These are phyloP conservation scores for Mesaphorura yosii DNA, from an alignment of 1,140 invertebrate genomes.

Conservation along the genomic window DNA sequence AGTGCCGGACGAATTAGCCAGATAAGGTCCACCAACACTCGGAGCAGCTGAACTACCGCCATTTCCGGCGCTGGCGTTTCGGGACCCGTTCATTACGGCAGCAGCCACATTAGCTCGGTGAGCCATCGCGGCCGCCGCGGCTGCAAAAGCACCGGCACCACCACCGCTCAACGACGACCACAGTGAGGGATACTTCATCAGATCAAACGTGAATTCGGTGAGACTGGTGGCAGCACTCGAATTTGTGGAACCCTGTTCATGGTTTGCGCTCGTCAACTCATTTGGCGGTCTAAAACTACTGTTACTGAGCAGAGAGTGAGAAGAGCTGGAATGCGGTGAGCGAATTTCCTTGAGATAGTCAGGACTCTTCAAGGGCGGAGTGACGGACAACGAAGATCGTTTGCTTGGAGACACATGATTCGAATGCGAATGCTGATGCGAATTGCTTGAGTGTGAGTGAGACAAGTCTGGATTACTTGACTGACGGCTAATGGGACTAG, in stretches of 20 bases:
- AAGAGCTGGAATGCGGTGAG: too few relatives aligned
- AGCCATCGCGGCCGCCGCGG: background rate
- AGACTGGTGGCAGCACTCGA: background rate
- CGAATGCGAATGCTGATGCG: slow-evolving; percentile 1
- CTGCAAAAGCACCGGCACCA: background rate
- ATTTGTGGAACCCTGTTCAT: background rate
- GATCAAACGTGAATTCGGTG: slow-evolving; percentile 21
- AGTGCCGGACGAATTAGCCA: background rate
- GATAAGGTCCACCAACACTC: background rate
- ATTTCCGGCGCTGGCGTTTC: background rate
- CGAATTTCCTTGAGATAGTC: background rate
- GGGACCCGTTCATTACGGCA: background rate
- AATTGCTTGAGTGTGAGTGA: background rate
- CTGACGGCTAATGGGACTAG: background rate
- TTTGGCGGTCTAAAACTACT: too few relatives aligned
- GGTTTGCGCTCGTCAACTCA: too few relatives aligned
- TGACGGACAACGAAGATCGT: background rate
- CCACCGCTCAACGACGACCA: slow-evolving; percentile 10
- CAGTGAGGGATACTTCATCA: slow-evolving; percentile 20
- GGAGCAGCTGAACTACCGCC: background rate
- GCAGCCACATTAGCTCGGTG: background rate
- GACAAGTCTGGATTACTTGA: background rate
- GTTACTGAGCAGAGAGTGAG: too few relatives aligned
- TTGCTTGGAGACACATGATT: background rate
- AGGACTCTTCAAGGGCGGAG: background rate